phyloP scores from a whole-genome alignment of 1,140 invertebrate species.

The Nasonia vitripennis region DNA sequence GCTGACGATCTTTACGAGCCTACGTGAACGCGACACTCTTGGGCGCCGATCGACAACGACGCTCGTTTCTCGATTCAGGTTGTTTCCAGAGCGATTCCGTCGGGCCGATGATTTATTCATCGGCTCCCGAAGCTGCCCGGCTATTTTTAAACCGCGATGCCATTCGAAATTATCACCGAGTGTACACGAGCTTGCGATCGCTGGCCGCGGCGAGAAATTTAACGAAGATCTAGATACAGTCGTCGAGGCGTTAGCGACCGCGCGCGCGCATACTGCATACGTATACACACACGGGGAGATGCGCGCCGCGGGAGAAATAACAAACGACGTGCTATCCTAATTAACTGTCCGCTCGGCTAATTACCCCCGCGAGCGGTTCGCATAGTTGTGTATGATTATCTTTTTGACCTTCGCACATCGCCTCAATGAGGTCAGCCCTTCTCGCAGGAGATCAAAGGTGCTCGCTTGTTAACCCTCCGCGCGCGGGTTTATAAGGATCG shows the following conservation, averaged over 20 bases:
- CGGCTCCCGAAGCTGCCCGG: not conserved
- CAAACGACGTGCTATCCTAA: constrained; percentile 67
- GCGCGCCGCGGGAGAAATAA: constrained; percentile 59
- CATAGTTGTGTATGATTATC: not conserved
- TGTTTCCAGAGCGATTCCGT: not conserved
- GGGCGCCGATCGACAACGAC: not conserved
- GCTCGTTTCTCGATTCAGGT: not conserved
- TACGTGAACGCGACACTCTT: not conserved
- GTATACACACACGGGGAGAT: not conserved
- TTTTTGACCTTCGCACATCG: not conserved
- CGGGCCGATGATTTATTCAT: not conserved
- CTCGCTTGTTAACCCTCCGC: constrained; percentile 15
- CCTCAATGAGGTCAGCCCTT: not conserved
- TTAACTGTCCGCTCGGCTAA: constrained; percentile 62
- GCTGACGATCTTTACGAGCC: not conserved
- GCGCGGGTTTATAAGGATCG: not conserved
- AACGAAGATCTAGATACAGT: constrained; percentile 38
- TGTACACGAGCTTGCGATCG: not conserved
- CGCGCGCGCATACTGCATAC: not conserved
- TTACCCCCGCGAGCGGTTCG: not conserved
- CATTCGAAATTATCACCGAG: not conserved
- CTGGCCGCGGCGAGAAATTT: not conserved
- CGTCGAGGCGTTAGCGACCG: not conserved
- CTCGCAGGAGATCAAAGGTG: not conserved
- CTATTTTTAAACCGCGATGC: not conserved